These are phyloP conservation scores for Halcyon chelicuti DNA, from an alignment of 2,797 vertebrate genomes.

Conservation along the genomic window DNA sequence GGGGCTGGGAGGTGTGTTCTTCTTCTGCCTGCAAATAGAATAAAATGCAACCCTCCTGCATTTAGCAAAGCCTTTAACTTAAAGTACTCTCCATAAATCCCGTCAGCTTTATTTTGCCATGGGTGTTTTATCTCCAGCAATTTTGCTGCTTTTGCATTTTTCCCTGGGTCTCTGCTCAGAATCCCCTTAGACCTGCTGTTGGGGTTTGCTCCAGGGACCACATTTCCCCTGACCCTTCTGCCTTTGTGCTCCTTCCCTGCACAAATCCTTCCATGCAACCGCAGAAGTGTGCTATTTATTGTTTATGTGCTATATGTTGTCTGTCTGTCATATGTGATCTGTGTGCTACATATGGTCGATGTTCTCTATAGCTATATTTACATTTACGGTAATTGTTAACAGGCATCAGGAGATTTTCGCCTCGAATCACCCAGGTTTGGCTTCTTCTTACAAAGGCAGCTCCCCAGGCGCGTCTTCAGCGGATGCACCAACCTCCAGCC, in stretches of 20 bases:
- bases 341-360: not conserved
- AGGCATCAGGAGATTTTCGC: not conserved
- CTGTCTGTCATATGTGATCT: no score
- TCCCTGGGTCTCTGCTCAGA: not conserved
- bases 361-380: not conserved
- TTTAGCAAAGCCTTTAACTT: not conserved
- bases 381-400: no score
- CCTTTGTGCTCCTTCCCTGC: not conserved
- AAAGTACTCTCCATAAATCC: not conserved
- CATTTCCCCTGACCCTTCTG: not conserved
- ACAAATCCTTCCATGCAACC: fast-evolving
- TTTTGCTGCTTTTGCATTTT: not conserved
- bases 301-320: not conserved
- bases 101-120: not conserved
- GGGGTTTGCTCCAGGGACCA: not conserved
- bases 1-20: not conserved
- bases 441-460: fast-evolving
- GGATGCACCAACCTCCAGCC: not conserved
- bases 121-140: not conserved
- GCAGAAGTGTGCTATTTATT: not conserved
- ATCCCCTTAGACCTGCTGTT: not conserved
- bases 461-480: not conserved
- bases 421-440: not conserved
- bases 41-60: not conserved
- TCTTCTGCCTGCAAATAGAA: not conserved